Percentiles rank a stretch among this genome's conserved stretches.
These are phyloP conservation scores for Acrocephalus kingi DNA, from an alignment of 2,113 vertebrate species.

Conservation along the genomic window DNA sequence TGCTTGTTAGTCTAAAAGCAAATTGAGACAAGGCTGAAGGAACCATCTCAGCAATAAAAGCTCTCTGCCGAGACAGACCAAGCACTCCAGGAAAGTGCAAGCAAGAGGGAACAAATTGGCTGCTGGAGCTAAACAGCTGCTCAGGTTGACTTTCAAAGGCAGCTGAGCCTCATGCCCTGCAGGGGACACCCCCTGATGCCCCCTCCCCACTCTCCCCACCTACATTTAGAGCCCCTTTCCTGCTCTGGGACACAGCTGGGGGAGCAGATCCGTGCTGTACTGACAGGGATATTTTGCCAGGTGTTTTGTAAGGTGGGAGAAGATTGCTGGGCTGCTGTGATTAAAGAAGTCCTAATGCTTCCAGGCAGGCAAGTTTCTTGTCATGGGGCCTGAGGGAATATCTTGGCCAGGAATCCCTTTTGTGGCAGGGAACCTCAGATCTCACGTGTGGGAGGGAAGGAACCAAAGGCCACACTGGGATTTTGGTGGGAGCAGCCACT, in stretches of 20 bases:
- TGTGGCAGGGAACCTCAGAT: accelerated
- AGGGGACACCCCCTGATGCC: background rate
- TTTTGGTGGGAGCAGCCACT: background rate
- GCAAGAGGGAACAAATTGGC: constrained; percentile 21
- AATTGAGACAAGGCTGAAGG: constrained; percentile 54
- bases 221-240: background rate
- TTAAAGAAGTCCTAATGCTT: background rate
- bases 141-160: constrained; percentile 30
- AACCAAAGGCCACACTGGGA: accelerated
- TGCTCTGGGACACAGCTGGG: background rate
- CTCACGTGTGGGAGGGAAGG: background rate
- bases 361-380: background rate
- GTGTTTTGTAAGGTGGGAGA: background rate
- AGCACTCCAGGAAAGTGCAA: constrained; percentile 29
- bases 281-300: background rate
- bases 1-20: constrained; percentile 62
- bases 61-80: constrained; percentile 31
- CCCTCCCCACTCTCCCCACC: background rate
- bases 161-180: background rate
- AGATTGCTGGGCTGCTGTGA: background rate
- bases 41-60: constrained; percentile 62
- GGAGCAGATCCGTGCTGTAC: background rate
- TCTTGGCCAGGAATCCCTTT: background rate
- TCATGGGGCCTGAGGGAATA: background rate
- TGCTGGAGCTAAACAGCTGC: constrained; percentile 11